A percentile compares a stretch with the other conserved stretches of the same genome.
These are phyloP conservation scores for Caenorhabditis elegans DNA, from an alignment of 1,140 invertebrate species.

Conservation along the genomic window WBcel235 BX284602.5:4379501-4380000, in stretches of 20 bases:
- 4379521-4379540: neutral
- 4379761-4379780: no score
- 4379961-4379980: neutral
- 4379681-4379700: neutral
- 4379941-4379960: neutral
- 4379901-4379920: neutral
- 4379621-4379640: no score
- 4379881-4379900: conserved; percentile 3
- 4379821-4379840: conserved; percentile 41
- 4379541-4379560: neutral
- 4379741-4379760: neutral
- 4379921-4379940: neutral
- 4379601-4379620: no score
- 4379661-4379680: neutral
- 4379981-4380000: neutral
- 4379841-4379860: conserved; percentile 31
- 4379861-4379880: conserved; percentile 39
- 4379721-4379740: neutral
- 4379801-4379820: neutral
- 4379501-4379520: conserved; percentile 7
- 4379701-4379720: neutral
- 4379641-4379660: neutral
- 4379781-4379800: no score
- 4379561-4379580: no score
- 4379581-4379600: no score